phyloP scores from a whole-genome alignment of 1,140 invertebrate species.

The Drosophila ficusphila region DNA sequence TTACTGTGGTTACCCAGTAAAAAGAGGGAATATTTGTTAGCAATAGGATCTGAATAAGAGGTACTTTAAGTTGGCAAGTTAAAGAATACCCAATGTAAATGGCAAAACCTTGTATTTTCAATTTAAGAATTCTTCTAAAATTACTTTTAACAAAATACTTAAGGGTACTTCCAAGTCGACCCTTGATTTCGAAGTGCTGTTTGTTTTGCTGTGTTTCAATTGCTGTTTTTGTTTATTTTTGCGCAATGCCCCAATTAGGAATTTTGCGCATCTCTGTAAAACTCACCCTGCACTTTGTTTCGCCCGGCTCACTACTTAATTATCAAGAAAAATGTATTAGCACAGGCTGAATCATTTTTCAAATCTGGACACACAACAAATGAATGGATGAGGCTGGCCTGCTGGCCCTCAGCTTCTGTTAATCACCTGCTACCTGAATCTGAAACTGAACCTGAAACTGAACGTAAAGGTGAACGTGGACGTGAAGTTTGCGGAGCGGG shows the following conservation, averaged over 20 bases:
- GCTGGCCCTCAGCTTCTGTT: slow-evolving; percentile 25
- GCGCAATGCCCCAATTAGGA: slow-evolving; percentile 72
- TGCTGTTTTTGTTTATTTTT: slow-evolving; percentile 65
- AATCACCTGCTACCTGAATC: slow-evolving; percentile 46
- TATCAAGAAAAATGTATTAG: slow-evolving; percentile 74
- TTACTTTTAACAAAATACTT: background rate
- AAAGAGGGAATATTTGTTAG: background rate
- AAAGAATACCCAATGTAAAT: background rate
- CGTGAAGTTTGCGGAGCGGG: background rate
- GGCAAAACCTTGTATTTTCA: background rate
- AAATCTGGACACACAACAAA: slow-evolving; percentile 50
- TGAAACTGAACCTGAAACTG: slow-evolving; percentile 21
- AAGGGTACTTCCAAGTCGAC: slow-evolving; percentile 6
- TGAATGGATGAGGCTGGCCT: slow-evolving; percentile 40
- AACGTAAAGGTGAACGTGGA: too few species aligned
- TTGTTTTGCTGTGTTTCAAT: slow-evolving; percentile 30
- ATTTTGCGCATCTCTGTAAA: slow-evolving; percentile 44
- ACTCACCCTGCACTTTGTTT: slow-evolving; percentile 1
- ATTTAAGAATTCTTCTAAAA: too few species aligned
- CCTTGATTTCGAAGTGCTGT: background rate
- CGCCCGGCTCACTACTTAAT: slow-evolving; percentile 38
- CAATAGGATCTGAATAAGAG: background rate
- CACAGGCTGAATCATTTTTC: slow-evolving; percentile 57
- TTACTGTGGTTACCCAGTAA: slow-evolving; percentile 2
- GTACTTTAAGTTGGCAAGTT: too few species aligned